These are phyloP conservation scores for Chelonus formosanus DNA, from an alignment of 2,888 invertebrate species.

Conservation along the genomic window DNA sequence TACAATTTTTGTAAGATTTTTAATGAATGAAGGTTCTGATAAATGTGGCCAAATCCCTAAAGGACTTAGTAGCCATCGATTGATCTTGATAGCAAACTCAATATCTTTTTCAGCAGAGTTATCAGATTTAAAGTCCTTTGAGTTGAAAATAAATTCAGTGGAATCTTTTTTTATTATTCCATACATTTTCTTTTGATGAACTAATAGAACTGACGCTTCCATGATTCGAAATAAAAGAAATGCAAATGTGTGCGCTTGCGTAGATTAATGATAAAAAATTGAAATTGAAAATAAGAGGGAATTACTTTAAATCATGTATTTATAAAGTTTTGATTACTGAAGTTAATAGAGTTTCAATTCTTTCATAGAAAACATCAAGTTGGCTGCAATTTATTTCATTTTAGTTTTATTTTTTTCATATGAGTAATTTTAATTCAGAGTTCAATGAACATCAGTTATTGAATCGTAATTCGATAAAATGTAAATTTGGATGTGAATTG, in stretches of 20 bases:
- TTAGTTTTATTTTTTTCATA: too few species aligned
- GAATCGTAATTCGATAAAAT: too few species aligned
- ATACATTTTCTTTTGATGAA: not conserved
- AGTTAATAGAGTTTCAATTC: too few species aligned
- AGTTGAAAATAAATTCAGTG: too few species aligned
- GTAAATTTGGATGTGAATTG: too few species aligned
- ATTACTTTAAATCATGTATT: too few species aligned
- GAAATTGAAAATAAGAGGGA: too few species aligned
- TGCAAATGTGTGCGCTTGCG: slow-evolving; percentile 18
- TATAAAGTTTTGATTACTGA: too few species aligned
- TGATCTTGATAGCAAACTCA: slow-evolving; percentile 51
- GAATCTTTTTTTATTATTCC: slow-evolving; percentile 9
- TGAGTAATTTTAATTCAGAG: too few species aligned
- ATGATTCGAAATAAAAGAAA: not conserved
- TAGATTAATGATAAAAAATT: not conserved
- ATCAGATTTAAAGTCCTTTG: not conserved
- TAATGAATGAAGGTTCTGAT: not conserved
- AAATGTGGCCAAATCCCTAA: slow-evolving; percentile 52
- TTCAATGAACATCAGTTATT: too few species aligned
- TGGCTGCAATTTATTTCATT: too few species aligned
- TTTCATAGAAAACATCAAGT: too few species aligned
- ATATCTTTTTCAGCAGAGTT: slow-evolving; percentile 23
- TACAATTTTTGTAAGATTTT: slow-evolving; percentile 1
- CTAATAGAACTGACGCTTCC: not conserved
- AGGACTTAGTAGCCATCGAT: slow-evolving; percentile 49